A percentile compares a stretch with the other conserved stretches of the same genome.
These are phyloP conservation scores for Pungitius pungitius DNA, from an alignment of 2,113 vertebrate genomes.

Conservation along the genomic window DNA sequence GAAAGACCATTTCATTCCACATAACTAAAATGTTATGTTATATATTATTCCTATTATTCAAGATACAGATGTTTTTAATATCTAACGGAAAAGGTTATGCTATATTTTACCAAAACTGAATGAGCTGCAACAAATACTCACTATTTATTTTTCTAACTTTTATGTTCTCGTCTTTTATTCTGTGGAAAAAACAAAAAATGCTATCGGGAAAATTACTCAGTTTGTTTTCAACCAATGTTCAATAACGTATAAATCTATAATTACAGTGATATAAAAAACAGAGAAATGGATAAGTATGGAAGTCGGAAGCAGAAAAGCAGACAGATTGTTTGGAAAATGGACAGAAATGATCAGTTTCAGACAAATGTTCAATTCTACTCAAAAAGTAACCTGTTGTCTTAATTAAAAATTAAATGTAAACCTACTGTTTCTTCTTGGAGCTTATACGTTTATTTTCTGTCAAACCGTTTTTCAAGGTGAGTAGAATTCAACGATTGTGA, in stretches of 20 bases:
- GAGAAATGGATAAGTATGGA: background rate
- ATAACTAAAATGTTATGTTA: background rate
- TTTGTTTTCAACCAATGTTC: background rate
- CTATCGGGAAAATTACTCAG: background rate
- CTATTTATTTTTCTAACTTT: background rate
- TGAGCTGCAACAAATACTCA: background rate
- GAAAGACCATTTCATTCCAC: background rate
- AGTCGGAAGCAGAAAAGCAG: background rate
- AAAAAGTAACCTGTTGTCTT: background rate
- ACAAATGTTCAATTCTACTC: background rate
- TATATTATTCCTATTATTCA: too few relatives aligned
- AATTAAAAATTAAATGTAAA: background rate
- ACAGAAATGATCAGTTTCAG: background rate
- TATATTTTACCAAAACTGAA: background rate
- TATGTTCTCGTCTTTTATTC: background rate
- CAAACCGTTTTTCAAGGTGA: background rate
- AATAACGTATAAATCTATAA: background rate
- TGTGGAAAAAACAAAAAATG: background rate
- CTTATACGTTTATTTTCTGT: background rate
- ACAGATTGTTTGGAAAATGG: background rate
- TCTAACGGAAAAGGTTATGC: background rate
- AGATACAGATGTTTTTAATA: background rate
- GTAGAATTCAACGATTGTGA: background rate
- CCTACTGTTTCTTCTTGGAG: background rate
- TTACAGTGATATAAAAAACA: background rate